Evolutionary conservation across 2,113 vertebrate species (phyloP).

Genomic region (Pipa parva): DNA sequence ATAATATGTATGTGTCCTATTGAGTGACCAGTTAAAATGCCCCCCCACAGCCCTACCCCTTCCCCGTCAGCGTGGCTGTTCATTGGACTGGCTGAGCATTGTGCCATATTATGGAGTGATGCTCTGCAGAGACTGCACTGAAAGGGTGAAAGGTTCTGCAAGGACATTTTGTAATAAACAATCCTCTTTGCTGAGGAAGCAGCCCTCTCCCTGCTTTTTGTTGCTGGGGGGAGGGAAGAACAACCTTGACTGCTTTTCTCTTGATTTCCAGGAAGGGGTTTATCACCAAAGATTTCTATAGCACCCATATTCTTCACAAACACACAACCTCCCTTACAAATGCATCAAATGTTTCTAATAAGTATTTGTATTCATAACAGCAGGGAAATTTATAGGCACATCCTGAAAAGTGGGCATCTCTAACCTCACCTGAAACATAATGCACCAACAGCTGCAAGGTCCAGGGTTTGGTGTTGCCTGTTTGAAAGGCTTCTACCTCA

Average conservation of each 20-base stretch:
- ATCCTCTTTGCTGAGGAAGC: constrained; percentile 20
- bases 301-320: too few species aligned
- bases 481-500: too few species aligned
- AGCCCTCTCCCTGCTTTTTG: constrained; percentile 30
- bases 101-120: constrained; percentile 11
- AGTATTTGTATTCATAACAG: too few species aligned
- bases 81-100: constrained; percentile 32
- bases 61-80: constrained; percentile 26
- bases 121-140: constrained; percentile 38
- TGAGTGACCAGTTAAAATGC: constrained; percentile 33
- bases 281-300: neutral
- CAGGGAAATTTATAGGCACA: too few species aligned
- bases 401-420: too few species aligned
- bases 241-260: neutral
- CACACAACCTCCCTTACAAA: too few species aligned
- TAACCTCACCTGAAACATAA: too few species aligned
- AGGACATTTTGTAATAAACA: constrained; percentile 41
- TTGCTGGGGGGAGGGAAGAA: constrained; percentile 3
- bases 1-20: constrained; percentile 38
- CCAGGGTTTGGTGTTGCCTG: too few species aligned
- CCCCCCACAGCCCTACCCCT: constrained; percentile 14
- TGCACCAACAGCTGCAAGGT: too few species aligned
- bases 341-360: too few species aligned
- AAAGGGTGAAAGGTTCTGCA: constrained; percentile 38
- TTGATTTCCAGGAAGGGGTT: neutral